Evolutionary conservation across 2,888 invertebrate species (phyloP), one percentile per base, ranked within the genome.

Genomic region (Dryocosmus kuriphilus): DNA sequence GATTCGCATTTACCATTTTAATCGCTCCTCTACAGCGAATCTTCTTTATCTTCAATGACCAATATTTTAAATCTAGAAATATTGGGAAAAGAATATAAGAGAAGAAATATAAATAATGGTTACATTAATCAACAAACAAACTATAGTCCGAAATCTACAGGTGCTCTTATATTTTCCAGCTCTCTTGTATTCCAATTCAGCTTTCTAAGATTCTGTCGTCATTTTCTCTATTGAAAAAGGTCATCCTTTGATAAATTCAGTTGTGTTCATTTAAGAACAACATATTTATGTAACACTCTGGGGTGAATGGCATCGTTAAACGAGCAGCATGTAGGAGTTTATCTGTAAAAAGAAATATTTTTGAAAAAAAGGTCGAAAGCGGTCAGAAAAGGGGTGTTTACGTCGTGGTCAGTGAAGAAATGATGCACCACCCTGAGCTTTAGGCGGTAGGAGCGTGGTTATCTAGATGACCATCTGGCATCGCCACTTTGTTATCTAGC

Each of bases 401-500:
- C 32, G 8, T 60, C 16, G 14, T 65, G 24, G 32, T 62, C 24
- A 22, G 30, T 51, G 46, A 46, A 51, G 82, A 76, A 83, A 85
- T 85, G 88, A 89, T 84, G 88, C 86, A 88, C n/a, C 71, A 71
- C 86, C 87, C 89, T 85, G 87, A 77, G 76, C 79, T 79, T 81
- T 79, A 82, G 81, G 79, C 77, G 80, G 82, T 81, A 83, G 82
- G 84, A 77, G 79, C 78, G 80, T 81, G 81, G 85, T 87, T 86
- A 91, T 90, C 91, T 90, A 91, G 91, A 91, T 91, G 86, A 89
- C 88, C 88, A 91, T 91, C 89, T 89, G 82, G 86, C 84, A 82
- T 83, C 82, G 82, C 84, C 83, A 84, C 85, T 83, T 85, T 84
- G 85, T 86, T 89, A 90, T 90, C 89, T 90, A 86, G 85, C 87